Conservation (phyloP, 2,113 vertebrate species). For the Hymenochirus boettgeri region DNA sequence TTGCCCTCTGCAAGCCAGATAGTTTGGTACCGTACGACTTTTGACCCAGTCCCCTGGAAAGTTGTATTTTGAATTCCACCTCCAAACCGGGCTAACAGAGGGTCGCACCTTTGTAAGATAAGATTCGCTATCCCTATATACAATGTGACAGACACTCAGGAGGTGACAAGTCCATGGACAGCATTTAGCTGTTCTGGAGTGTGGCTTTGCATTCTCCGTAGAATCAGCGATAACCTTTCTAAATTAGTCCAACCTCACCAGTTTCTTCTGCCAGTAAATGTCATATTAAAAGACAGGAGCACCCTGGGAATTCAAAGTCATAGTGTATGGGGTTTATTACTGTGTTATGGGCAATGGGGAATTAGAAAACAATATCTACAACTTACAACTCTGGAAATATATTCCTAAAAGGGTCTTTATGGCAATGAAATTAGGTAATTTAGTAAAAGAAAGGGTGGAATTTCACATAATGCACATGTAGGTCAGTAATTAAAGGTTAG, state of each 20-base stretch:
- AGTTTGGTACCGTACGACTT: not conserved
- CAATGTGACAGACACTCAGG: slow-evolving; percentile 3
- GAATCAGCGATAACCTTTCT: not conserved
- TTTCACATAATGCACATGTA: not conserved
- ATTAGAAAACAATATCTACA: no score
- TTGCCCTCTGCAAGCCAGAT: not conserved
- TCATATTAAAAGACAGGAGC: no score
- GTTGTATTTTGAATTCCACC: slow-evolving; percentile 27
- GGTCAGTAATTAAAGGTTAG: no score
- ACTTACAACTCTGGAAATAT: no score
- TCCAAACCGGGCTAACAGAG: slow-evolving; percentile 21
- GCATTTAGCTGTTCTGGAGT: not conserved
- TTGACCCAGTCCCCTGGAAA: not conserved
- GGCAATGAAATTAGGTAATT: no score
- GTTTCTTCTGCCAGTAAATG: not conserved
- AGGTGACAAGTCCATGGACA: not conserved
- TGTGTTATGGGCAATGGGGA: no score
- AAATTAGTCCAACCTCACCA: not conserved
- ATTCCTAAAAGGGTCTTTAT: no score
- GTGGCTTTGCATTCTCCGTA: not conserved
- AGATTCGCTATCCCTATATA: not conserved
- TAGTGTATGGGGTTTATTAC: no score
- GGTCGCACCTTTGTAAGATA: slow-evolving; percentile 22
- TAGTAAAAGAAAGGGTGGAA: no score
- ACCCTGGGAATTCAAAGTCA: no score